These are phyloP conservation scores for Willisornis vidua DNA, from an alignment of 2,113 vertebrate genomes.

Conservation along the genomic window DNA sequence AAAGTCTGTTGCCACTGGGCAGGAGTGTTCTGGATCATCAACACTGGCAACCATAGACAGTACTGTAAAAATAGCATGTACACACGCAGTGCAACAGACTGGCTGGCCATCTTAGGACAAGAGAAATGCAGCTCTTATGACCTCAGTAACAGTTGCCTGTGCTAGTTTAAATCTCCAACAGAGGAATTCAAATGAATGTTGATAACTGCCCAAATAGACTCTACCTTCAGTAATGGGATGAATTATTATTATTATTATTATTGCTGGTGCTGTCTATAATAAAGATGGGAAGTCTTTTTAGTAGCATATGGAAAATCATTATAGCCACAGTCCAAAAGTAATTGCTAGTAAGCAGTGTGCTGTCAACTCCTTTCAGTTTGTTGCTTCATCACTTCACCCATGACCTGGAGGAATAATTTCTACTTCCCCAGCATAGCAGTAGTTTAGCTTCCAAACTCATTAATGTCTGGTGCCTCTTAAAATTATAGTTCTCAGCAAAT, in stretches of 20 bases:
- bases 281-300: conserved; percentile 1
- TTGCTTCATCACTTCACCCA: conserved; percentile 20
- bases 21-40: neutral
- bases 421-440: neutral
- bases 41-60: neutral
- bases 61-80: neutral
- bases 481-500: conserved; percentile 10
- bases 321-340: neutral
- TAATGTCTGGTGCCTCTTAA: neutral
- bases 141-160: neutral
- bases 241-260: neutral
- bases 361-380: neutral
- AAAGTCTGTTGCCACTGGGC: conserved; percentile 8
- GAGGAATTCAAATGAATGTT: conserved; percentile 12
- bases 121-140: conserved; percentile 14
- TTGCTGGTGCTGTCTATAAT: neutral
- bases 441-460: neutral
- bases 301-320: conserved; percentile 14
- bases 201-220: conserved; percentile 11
- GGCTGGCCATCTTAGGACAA: conserved; percentile 13
- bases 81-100: neutral
- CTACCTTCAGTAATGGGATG: neutral
- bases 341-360: neutral
- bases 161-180: conserved; percentile 16
- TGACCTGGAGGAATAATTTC: conserved; percentile 21